These are phyloP conservation scores for Ferrisia virgata DNA, from an alignment of 2,888 invertebrate species.

Conservation along the genomic window DNA sequence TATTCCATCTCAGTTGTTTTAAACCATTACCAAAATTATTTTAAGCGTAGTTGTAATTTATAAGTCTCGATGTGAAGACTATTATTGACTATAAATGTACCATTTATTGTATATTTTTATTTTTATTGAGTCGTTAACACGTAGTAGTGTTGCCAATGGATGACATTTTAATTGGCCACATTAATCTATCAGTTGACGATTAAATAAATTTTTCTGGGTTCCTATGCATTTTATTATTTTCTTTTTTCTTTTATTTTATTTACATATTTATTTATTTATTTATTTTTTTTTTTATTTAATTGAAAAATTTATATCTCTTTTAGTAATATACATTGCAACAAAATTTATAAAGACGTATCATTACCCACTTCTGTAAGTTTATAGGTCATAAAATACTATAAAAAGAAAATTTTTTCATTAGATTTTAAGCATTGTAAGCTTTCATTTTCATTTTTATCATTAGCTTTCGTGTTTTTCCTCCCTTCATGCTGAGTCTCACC, in stretches of 20 bases:
- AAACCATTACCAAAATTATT: constrained; percentile 1
- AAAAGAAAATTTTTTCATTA: background rate
- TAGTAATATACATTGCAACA: background rate
- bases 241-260: too few species aligned
- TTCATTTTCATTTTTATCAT: background rate
- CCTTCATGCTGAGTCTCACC: background rate
- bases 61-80: background rate
- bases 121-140: background rate
- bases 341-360: background rate
- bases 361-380: background rate
- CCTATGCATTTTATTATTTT: constrained; percentile 1
- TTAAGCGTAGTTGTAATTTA: background rate
- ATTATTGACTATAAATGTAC: constrained; percentile 1
- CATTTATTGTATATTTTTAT: background rate
- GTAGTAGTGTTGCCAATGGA: background rate
- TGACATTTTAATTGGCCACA: background rate
- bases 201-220: background rate
- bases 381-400: background rate
- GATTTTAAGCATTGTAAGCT: background rate
- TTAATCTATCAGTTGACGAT: background rate
- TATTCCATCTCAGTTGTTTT: background rate
- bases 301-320: background rate
- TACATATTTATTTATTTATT: too few species aligned
- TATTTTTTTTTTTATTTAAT: background rate
- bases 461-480: background rate